Conservation (phyloP, 2,888 invertebrate species). For the Drosophila aldrichi region DNA sequence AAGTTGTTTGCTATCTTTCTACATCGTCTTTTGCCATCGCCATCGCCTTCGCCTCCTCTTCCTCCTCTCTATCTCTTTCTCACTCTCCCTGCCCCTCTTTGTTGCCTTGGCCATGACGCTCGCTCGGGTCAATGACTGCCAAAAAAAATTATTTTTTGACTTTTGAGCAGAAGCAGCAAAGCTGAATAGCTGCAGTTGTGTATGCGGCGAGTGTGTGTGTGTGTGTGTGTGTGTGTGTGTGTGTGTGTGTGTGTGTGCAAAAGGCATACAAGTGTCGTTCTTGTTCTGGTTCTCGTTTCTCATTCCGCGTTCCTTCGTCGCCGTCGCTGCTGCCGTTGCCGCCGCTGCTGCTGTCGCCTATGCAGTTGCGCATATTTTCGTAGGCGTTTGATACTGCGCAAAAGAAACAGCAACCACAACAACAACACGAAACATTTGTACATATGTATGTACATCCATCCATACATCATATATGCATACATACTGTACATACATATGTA, state of each 20-base stretch:
- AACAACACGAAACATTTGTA: not conserved
- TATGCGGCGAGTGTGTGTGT: slow-evolving; percentile 4
- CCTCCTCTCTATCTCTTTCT: not conserved
- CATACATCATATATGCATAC: not conserved
- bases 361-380: slow-evolving; percentile 77
- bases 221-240: slow-evolving; percentile 27
- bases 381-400: slow-evolving; percentile 65
- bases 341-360: slow-evolving; percentile 46
- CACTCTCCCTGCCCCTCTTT: not conserved
- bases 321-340: slow-evolving; percentile 16
- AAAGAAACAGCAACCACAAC: not conserved
- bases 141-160: slow-evolving; percentile 62
- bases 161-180: slow-evolving; percentile 62
- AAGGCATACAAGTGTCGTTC: slow-evolving; percentile 72
- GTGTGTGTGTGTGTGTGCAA: slow-evolving; percentile 35
- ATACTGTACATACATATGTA: not conserved
- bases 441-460: not conserved
- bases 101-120: slow-evolving; percentile 28
- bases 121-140: slow-evolving; percentile 75
- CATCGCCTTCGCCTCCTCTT: not conserved
- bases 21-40: slow-evolving; percentile 45
- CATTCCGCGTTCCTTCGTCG: slow-evolving; percentile 3
- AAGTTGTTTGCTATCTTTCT: slow-evolving; percentile 79
- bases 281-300: slow-evolving; percentile 49
- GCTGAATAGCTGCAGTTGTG: slow-evolving; percentile 65